Conservation (phyloP, 2,888 invertebrate species). For the Luperina nickerlii region DNA sequence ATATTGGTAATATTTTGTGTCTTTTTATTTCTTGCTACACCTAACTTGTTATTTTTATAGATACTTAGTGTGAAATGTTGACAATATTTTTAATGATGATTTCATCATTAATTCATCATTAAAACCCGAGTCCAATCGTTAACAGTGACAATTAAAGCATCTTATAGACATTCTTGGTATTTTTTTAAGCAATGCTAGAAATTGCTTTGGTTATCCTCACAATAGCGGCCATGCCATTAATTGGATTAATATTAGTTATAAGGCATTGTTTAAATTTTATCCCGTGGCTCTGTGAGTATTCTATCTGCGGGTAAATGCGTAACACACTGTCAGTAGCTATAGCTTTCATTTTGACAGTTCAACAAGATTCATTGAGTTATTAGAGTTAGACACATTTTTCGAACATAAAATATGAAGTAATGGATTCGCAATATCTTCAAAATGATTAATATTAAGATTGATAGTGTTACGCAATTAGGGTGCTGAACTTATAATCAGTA, state of each 20-base stretch:
- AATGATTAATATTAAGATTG: too few relatives aligned
- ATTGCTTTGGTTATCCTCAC: neutral
- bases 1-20: neutral
- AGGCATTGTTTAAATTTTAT: neutral
- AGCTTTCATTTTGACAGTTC: too few relatives aligned
- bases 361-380: too few relatives aligned
- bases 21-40: neutral
- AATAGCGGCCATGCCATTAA: neutral
- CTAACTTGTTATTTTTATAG: neutral
- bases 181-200: neutral
- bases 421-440: too few relatives aligned
- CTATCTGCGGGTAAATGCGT: too few relatives aligned
- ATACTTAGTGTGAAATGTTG: slow-evolving; percentile 6
- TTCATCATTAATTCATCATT: neutral
- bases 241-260: neutral
- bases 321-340: too few relatives aligned
- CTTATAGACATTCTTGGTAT: neutral
- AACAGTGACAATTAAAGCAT: slow-evolving; percentile 4
- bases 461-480: too few relatives aligned
- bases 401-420: too few relatives aligned
- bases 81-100: slow-evolving; percentile 13
- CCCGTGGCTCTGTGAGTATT: slow-evolving; percentile 19
- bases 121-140: neutral
- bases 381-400: too few relatives aligned
- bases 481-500: neutral